phyloP scores from a whole-genome alignment of 2,888 invertebrate species.

The Trichopria drosophilae region DNA sequence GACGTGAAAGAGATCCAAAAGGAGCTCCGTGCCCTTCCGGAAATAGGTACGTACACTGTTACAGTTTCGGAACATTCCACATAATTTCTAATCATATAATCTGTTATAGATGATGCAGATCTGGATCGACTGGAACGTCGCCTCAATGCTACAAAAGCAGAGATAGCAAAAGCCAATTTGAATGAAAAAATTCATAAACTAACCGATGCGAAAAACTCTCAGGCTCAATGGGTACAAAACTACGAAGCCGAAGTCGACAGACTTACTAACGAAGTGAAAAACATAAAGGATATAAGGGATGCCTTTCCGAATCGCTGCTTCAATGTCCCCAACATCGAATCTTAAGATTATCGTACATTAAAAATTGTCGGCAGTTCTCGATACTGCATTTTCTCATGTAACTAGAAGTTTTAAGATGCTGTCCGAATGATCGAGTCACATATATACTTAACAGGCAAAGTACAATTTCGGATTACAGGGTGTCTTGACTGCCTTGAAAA shows the following conservation, averaged over 20 bases:
- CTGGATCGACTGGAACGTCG: conserved; percentile 70
- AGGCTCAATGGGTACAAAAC: conserved; percentile 73
- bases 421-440: too few relatives aligned
- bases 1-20: conserved; percentile 78
- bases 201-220: conserved; percentile 64
- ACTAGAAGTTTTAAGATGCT: too few relatives aligned
- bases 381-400: too few relatives aligned
- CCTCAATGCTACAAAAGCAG: conserved; percentile 71
- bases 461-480: too few relatives aligned
- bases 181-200: conserved; percentile 75
- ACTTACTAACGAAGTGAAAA: conserved; percentile 76
- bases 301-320: conserved; percentile 81
- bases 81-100: not conserved
- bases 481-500: too few relatives aligned
- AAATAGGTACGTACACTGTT: conserved; percentile 60
- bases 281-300: conserved; percentile 78
- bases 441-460: too few relatives aligned
- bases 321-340: conserved; percentile 77
- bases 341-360: conserved; percentile 56
- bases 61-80: not conserved
- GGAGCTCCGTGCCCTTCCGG: conserved; percentile 74
- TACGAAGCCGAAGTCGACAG: conserved; percentile 76
- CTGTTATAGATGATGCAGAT: conserved; percentile 65
- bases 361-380: too few relatives aligned
- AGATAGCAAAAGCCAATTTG: conserved; percentile 72